Evolutionary conservation across 2,888 invertebrate species (phyloP).

Genomic region (Catocala fraxini): DNA sequence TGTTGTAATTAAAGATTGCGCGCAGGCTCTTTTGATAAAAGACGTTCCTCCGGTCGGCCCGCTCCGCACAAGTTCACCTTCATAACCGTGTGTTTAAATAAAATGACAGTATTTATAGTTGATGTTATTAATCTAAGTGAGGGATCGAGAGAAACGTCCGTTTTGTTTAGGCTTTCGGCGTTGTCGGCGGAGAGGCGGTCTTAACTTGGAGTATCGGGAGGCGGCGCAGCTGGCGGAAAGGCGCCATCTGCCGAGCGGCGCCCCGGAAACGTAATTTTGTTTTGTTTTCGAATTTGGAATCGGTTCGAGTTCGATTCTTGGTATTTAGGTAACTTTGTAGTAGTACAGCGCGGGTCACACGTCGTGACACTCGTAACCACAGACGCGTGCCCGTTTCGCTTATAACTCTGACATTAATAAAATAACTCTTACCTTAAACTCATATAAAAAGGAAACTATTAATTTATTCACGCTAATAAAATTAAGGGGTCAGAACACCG

Average conservation of each 20-base stretch:
- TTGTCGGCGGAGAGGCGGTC: conserved; percentile 52
- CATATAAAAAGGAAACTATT: conserved; percentile 45
- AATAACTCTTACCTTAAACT: conserved; percentile 37
- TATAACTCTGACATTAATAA: conserved; percentile 51
- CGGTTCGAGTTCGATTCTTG: conserved; percentile 63
- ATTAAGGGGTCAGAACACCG: conserved; percentile 50
- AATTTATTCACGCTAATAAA: conserved; percentile 51
- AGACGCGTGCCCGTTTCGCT: conserved; percentile 63
- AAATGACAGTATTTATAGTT: conserved; percentile 53
- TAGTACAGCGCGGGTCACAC: conserved; percentile 33
- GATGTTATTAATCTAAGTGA: conserved; percentile 30
- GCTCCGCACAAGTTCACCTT: conserved; percentile 73
- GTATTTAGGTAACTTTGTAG: conserved; percentile 33
- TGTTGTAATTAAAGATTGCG: conserved; percentile 80
- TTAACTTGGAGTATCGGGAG: conserved; percentile 60
- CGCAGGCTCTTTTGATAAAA: conserved; percentile 61
- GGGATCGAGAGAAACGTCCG: conserved; percentile 21
- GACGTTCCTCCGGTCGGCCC: conserved; percentile 61
- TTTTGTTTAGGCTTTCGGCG: conserved; percentile 31
- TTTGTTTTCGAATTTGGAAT: conserved; percentile 76
- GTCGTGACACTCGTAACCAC: conserved; percentile 55
- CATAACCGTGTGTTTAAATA: conserved; percentile 49
- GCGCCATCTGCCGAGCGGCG: conserved; percentile 83
- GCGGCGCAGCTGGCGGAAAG: conserved; percentile 85
- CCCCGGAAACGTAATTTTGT: conserved; percentile 82